Evolutionary conservation across 2,888 invertebrate species (phyloP), one percentile per base, ranked within the genome.

Genomic region (Furcula furcula): DNA sequence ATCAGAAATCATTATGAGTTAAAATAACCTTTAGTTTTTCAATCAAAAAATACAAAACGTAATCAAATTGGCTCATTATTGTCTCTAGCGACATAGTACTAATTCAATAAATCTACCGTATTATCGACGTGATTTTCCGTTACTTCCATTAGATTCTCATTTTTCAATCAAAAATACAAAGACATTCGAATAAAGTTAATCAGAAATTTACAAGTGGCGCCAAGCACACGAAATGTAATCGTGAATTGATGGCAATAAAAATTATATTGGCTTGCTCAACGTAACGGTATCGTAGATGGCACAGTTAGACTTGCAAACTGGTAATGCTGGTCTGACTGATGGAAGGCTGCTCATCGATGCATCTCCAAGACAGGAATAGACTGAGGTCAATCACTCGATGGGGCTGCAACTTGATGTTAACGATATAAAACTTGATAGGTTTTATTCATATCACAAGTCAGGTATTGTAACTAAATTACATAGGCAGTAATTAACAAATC

Each of bases 281-380:
- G 21, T 63, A 60, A 60, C 64, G 61, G 59, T 51, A 47, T 21
- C 30, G 26, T 29, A 37, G 56, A 56, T 56, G 61, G 45, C 54
- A 63, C 57, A 60, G 59, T 56, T 59, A 59, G 48, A 36, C 38
- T 38, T 45, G 41, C 25, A 44, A 62, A 60, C 59, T 51, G 54
- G 59, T 60, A 60, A 40, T 54, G 59, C 55, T 46, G 40, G 35
- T 37, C 39, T 49, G 55, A 9, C n/a, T 28, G 15, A 48, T 47
- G 41, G 47, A 42, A 47, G 35, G 50, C 31, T 43, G 31, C 44
- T 35, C 30, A 55, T 41, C 44, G 54, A 51, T 51, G 55, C 55
- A 55, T 28, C 43, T 34, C 7, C 14, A 11, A 15, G 49, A 49
- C 50, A 39, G 55, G 55, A 55, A 49, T 55, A 49, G 45, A 43